These are phyloP conservation scores for Apotomis capreana DNA, from an alignment of 2,888 invertebrate genomes.

Conservation along the genomic window DNA sequence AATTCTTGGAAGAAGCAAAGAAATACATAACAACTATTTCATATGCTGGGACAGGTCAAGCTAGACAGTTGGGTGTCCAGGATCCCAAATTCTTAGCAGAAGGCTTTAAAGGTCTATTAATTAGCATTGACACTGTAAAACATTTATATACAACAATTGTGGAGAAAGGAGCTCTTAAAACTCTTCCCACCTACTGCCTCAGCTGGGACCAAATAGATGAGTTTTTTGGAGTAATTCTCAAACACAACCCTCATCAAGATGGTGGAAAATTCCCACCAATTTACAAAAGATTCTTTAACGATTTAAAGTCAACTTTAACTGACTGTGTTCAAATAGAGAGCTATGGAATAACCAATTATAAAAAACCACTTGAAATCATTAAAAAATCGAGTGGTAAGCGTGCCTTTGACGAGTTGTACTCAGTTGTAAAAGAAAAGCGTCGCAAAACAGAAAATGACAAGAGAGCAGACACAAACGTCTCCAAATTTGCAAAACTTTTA, in stretches of 20 bases:
- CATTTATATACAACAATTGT: conserved; percentile 25
- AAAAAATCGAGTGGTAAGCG: conserved; percentile 23
- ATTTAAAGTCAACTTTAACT: conserved; percentile 18
- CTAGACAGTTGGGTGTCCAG: conserved; percentile 17
- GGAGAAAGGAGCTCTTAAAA: conserved; percentile 2
- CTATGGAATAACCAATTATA: neutral
- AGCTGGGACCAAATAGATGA: conserved; percentile 27
- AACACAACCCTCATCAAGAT: conserved; percentile 4
- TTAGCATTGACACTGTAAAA: conserved; percentile 26
- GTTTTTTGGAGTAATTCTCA: conserved; percentile 14
- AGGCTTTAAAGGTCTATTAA: conserved; percentile 21
- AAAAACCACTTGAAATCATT: conserved; percentile 4
- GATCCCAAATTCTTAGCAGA: neutral
- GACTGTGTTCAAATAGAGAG: conserved; percentile 13
- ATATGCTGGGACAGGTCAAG: conserved; percentile 8
- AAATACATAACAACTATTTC: conserved; percentile 17
- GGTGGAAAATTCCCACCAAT: conserved; percentile 11
- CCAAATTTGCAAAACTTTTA: conserved; percentile 14
- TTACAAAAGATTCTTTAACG: conserved; percentile 14
- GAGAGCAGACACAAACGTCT: conserved; percentile 7
- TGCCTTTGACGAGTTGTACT: conserved; percentile 11
- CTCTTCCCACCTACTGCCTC: conserved; percentile 2
- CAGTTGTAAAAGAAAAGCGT: conserved; percentile 5
- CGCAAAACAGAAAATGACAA: conserved; percentile 12
- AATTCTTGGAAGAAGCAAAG: conserved; percentile 22